Evolutionary conservation across 1,140 invertebrate species (phyloP), one percentile per base, ranked within the genome.

Genomic region (Achroia grisella): DNA sequence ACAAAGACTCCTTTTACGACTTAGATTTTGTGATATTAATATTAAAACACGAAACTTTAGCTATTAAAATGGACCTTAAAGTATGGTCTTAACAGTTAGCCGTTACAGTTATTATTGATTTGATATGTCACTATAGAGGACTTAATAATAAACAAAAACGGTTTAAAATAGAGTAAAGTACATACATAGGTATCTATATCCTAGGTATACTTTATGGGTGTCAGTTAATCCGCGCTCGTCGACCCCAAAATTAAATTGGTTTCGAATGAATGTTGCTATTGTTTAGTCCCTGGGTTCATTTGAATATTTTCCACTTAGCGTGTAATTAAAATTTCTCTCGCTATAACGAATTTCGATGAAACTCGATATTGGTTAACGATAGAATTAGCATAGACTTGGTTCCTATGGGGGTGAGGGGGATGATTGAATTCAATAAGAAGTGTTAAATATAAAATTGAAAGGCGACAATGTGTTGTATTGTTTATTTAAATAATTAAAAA

Each of bases 271-370:
- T 61, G 59, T 60, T 57, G 40, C 52, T 45, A 54, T 66, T 70
- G 62, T 70, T 66, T 59, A 66, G 53, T 54, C 39, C 49, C 50
- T 14, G 52, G 49, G 55, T 62, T 65, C 54, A 71, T 66, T 69
- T 66, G 57, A 71, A 71, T 71, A 71, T 66, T 66, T 62, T 56
- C 62, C 62, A 69, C 58, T 66, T 63, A 63, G 52, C 60, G 57
- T 56, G 41, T 64, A 58, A 69, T 69, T 71, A 71, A 65, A 66
- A 58, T 69, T 69, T 62, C 44, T 51, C 42, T 39, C 50, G 52
- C 41, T 43, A 51, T 60, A 56, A 66, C 54, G 52, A 61, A 23
- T 58, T 51, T 49, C 33, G 45, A 51, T 50, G 52, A 30, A 50
- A 56, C 36, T 42, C 49, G 42, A 49, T 65, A 56, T 56, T 47